Base-by-base conservation (phyloP, 2,113 vertebrate genomes). In the Pterocles orientalis region DNA sequence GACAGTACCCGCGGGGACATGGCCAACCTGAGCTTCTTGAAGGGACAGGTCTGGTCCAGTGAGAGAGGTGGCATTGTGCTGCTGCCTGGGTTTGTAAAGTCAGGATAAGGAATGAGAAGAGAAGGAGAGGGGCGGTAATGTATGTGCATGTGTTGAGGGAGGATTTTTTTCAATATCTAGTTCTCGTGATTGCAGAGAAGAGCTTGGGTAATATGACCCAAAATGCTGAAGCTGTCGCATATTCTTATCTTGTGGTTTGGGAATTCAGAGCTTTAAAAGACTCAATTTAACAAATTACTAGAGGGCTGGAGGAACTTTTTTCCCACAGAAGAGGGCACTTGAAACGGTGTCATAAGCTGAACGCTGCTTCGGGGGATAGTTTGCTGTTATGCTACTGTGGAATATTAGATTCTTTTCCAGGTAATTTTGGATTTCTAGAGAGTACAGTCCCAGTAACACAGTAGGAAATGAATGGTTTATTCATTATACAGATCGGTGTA, bases 391-490 rank as follows among this genome's bases (percentile, higher is more conserved):
- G 34, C 54, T 76, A 3, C 68, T 60, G 45, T 62, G 81, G 77
- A 78, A 73, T 69, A 60, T 60, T 65, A 43, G 41, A 48, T 89
- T 76, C 54, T 75, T 83, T 68, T 47, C 34, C 60, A 81, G 82
- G 77, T 78, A 70, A 65, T 90, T 81, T 36, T 12, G 84, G 73
- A 57, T 53, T 81, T 88, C 69, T 62, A 47, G 62, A 72, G 82
- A 89, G 41, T 53, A 56, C 82, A 75, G 78, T 66, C 54, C 73
- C 34, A 39, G 86, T 28, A 76, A 90, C 68, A 90, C 92, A 92
- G 72, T 81, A 92, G 43, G 64, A 72, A 77, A 50, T 84, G 58
- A 73, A 90, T 72, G 58, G 64, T 91, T 96, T 91, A 91, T 94
- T 93, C 92, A 61, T 77, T 71, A n/a, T 7, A 56, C 10, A 50